A percentile compares a stretch with the other conserved stretches of the same genome.
Conservation (phyloP, 2,888 invertebrate genomes). For the Trissolcus japonicus region DNA sequence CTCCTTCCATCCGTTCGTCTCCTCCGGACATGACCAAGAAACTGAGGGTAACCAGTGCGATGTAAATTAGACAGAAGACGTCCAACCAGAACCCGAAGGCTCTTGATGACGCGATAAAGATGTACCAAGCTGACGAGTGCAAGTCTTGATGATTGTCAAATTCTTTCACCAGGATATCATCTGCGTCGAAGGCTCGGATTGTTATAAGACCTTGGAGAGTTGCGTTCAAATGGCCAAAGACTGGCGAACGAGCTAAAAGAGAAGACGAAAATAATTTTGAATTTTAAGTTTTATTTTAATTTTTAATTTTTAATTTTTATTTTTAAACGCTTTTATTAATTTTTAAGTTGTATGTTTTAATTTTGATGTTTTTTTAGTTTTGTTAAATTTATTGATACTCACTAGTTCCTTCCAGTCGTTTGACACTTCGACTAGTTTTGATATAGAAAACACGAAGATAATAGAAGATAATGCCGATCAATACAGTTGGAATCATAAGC, state of each 20-base stretch:
- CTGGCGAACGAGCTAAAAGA: slow-evolving; percentile 89
- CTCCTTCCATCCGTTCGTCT: slow-evolving; percentile 77
- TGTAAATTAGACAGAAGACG: slow-evolving; percentile 90
- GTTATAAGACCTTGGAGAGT: slow-evolving; percentile 93
- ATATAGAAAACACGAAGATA: slow-evolving; percentile 86
- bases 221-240: slow-evolving; percentile 95
- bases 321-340: no score
- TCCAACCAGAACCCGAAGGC: slow-evolving; percentile 97
- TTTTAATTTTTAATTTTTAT: no score
- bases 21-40: slow-evolving; percentile 81
- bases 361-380: background rate
- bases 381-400: slow-evolving; percentile 71
- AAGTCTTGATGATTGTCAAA: slow-evolving; percentile 90
- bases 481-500: slow-evolving; percentile 83
- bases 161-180: slow-evolving; percentile 85
- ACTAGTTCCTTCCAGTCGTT: slow-evolving; percentile 88
- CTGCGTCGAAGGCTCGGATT: slow-evolving; percentile 85
- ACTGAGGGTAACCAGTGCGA: slow-evolving; percentile 89
- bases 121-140: slow-evolving; percentile 94
- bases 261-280: no score
- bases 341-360: background rate
- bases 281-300: no score
- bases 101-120: slow-evolving; percentile 91
- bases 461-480: slow-evolving; percentile 85
- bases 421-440: slow-evolving; percentile 87